Conservation (phyloP, 2,888 invertebrate species). For the Callimorpha dominula region DNA sequence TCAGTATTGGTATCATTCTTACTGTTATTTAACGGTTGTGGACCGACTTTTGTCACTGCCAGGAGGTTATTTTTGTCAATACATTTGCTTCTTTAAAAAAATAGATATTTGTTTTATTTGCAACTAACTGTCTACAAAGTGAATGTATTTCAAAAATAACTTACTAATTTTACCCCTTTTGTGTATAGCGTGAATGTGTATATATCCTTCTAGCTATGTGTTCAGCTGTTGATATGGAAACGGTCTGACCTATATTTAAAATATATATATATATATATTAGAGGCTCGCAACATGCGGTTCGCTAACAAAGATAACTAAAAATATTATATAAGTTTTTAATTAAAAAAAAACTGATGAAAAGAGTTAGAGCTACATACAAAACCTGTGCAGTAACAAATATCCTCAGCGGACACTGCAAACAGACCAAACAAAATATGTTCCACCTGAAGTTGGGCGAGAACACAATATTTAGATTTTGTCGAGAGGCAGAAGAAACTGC, state of each 20-base stretch:
- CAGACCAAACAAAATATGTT: no score
- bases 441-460: no score
- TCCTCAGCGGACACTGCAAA: no score
- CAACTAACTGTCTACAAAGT: conserved; percentile 84
- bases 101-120: conserved; percentile 77
- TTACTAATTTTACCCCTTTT: conserved; percentile 57
- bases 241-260: neutral
- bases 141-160: conserved; percentile 83
- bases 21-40: conserved; percentile 10
- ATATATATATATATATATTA: no score
- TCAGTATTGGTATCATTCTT: conserved; percentile 31
- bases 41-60: conserved; percentile 15
- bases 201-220: neutral
- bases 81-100: conserved; percentile 80
- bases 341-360: no score
- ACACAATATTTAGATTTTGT: no score
- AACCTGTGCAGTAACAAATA: no score
- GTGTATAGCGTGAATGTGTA: neutral
- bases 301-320: no score
- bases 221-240: neutral
- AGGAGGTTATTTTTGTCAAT: conserved; percentile 82
- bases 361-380: no score
- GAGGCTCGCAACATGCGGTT: no score
- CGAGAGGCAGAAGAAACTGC: no score
- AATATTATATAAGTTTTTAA: no score